Conservation (phyloP, 2,888 invertebrate genomes). For the Nomada flava region DNA sequence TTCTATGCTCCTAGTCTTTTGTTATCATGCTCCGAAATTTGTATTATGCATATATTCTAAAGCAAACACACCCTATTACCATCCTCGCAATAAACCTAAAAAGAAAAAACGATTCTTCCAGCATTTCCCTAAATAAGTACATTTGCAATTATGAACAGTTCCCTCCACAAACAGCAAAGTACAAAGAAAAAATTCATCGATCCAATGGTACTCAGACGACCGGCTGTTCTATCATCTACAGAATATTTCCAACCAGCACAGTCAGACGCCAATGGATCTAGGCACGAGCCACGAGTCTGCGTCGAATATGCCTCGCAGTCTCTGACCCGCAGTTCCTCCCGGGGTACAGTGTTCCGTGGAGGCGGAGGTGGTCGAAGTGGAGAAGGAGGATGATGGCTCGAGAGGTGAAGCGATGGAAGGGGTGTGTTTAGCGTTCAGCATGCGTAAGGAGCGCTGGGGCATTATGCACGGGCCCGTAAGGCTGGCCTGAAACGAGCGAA, state of each 20-base stretch:
- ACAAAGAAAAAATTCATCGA: not conserved
- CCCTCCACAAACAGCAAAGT: not conserved
- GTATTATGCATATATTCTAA: no score
- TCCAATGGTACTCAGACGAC: not conserved
- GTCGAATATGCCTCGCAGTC: conserved; percentile 81
- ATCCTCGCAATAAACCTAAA: no score
- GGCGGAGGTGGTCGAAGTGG: conserved; percentile 49
- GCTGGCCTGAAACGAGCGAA: conserved; percentile 72
- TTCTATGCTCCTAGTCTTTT: no score
- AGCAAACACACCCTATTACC: no score
- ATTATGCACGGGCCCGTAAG: conserved; percentile 63
- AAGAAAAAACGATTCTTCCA: no score
- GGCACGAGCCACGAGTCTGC: conserved; percentile 82
- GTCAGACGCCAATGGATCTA: conserved; percentile 80
- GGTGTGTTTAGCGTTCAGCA: conserved; percentile 74
- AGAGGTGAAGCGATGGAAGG: conserved; percentile 43
- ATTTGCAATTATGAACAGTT: not conserved
- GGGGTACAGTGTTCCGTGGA: conserved; percentile 77
- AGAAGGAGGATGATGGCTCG: conserved; percentile 49
- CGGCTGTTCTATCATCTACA: not conserved
- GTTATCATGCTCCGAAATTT: no score
- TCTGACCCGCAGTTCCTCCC: conserved; percentile 83
- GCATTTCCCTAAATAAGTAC: no score
- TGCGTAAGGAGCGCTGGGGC: conserved; percentile 79
- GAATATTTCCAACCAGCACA: conserved; percentile 28